Evolutionary conservation across 1,140 invertebrate genomes (phyloP).

Genomic region (Drosophila repleta): DNA sequence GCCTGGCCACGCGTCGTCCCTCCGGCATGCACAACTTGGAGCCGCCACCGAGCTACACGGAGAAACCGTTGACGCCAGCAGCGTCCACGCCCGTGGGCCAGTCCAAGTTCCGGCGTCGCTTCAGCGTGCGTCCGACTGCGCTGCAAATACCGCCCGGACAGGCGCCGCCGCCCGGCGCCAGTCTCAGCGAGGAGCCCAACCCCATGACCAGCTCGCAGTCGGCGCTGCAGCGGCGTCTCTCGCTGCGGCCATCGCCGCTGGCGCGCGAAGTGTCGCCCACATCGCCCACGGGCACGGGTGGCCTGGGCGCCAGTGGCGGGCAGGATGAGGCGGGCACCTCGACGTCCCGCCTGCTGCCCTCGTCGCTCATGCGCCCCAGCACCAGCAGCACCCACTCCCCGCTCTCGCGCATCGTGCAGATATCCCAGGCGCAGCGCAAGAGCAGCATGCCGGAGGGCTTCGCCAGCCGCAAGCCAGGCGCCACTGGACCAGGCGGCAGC

Average conservation of each 20-base stretch:
- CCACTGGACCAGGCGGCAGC: not conserved
- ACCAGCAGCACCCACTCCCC: slow-evolving; percentile 82
- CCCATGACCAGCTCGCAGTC: slow-evolving; percentile 49
- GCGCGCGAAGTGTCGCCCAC: slow-evolving; percentile 63
- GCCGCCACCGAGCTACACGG: slow-evolving; percentile 75
- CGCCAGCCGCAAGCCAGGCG: slow-evolving; percentile 11
- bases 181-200: slow-evolving; percentile 27
- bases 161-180: slow-evolving; percentile 72
- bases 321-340: slow-evolving; percentile 48
- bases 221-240: slow-evolving; percentile 75
- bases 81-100: slow-evolving; percentile 6
- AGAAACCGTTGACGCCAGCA: slow-evolving; percentile 25
- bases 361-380: slow-evolving; percentile 53
- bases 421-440: slow-evolving; percentile 80
- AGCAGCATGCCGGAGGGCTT: slow-evolving; percentile 79
- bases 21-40: slow-evolving; percentile 59
- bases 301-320: not conserved
- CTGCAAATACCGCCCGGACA: slow-evolving; percentile 79
- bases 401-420: slow-evolving; percentile 79
- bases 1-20: slow-evolving; percentile 23
- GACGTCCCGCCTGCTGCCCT: slow-evolving; percentile 60
- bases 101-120: slow-evolving; percentile 76
- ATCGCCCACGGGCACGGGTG: slow-evolving; percentile 31
- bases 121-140: slow-evolving; percentile 79
- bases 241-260: slow-evolving; percentile 77